These are phyloP conservation scores for Trachops cirrhosus DNA, from an alignment of 2,797 vertebrate species.

Conservation along the genomic window DNA sequence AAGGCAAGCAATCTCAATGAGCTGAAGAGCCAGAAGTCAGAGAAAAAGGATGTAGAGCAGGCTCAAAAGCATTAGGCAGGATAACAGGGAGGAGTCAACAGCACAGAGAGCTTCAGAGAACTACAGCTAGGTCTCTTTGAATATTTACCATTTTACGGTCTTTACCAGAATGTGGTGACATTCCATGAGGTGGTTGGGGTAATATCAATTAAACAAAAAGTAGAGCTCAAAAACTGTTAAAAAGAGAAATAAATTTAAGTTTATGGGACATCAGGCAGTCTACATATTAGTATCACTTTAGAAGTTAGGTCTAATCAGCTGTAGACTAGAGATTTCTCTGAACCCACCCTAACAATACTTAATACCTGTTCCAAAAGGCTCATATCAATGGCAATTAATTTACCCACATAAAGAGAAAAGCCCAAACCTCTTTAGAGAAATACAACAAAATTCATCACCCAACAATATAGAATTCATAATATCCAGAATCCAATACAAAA, in stretches of 20 bases:
- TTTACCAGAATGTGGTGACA: background rate
- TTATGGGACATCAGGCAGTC: background rate
- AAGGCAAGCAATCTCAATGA: background rate
- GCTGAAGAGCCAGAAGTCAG: background rate
- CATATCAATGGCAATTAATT: background rate
- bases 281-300: background rate
- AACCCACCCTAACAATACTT: background rate
- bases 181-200: too few species aligned
- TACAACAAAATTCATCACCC: background rate
- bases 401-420: background rate
- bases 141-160: background rate
- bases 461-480: background rate
- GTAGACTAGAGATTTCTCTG: background rate
- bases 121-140: background rate
- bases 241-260: background rate
- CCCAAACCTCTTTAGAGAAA: background rate
- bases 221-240: background rate
- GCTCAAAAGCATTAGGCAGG: background rate
- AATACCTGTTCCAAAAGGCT: background rate
- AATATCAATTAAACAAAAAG: background rate
- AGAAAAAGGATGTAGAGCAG: background rate
- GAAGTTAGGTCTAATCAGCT: background rate
- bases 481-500: background rate
- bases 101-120: background rate
- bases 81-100: background rate